These are phyloP conservation scores for Epizoanthus illoricatus DNA, from an alignment of 92 coral and sea anemone genomes.

Conservation along the genomic window DNA sequence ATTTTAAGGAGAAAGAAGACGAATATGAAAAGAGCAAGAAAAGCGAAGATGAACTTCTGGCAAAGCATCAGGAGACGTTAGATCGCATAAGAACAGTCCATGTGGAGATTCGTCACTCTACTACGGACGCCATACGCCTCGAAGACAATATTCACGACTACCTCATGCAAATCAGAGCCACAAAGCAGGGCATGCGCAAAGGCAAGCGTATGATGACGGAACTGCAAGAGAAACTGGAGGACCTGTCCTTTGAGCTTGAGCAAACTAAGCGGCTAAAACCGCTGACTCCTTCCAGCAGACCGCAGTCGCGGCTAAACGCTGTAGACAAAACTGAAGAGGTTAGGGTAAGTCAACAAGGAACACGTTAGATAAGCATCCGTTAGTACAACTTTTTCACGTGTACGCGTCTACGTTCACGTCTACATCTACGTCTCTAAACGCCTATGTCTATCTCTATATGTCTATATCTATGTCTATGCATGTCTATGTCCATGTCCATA, in stretches of 20 bases:
- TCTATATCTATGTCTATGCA: too few relatives aligned
- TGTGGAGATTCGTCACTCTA: conserved; percentile 78
- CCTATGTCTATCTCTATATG: too few relatives aligned
- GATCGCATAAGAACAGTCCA: conserved; percentile 73
- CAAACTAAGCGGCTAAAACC: conserved; percentile 73
- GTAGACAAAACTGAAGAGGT: neutral
- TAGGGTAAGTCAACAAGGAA: conserved; percentile 16
- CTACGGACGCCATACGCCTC: conserved; percentile 65
- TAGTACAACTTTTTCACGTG: too few relatives aligned
- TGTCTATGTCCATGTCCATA: too few relatives aligned
- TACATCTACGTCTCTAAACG: too few relatives aligned
- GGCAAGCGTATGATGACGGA: conserved; percentile 62
- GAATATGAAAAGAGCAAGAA: conserved; percentile 63
- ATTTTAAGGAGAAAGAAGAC: conserved; percentile 65
- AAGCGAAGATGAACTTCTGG: conserved; percentile 67
- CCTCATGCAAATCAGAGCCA: conserved; percentile 63
- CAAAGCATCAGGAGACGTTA: conserved; percentile 66
- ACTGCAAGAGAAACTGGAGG: conserved; percentile 73
- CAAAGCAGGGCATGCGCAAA: conserved; percentile 66
- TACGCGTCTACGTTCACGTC: too few relatives aligned
- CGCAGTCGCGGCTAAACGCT: conserved; percentile 9
- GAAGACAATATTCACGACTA: conserved; percentile 82
- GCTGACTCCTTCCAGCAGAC: conserved; percentile 55
- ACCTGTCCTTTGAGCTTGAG: conserved; percentile 60
- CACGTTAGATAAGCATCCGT: too few relatives aligned